Base-by-base conservation (phyloP, 2,888 invertebrate genomes). In the Tetanocera ferruginea region DNA sequence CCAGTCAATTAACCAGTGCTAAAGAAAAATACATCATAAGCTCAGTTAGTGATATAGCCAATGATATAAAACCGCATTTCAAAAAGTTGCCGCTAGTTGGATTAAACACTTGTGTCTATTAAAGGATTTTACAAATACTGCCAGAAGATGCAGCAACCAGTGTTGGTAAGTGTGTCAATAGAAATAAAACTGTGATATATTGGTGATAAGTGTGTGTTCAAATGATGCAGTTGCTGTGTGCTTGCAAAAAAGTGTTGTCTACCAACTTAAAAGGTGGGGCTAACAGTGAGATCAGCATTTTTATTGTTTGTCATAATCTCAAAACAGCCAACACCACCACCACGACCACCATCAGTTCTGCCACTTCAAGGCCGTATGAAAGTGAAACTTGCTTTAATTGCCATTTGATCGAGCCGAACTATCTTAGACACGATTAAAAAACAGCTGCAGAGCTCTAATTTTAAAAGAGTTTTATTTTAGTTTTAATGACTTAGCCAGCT, bases 281-380 rank as follows among this genome's bases (percentile, higher is more conserved):
- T 1, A 23, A 28, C 1, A 60, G 28, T 60, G 57, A 60, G 57
- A 60, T 60, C 57, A 60, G 25, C 28, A 43, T 60, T 28, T 19
- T 60, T 60, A 19, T 60, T 60, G 23, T 8, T 19, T 19, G 25
- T 60, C 25, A 60, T 23, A 60, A 23, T 19, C 55, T 55, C 23
- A 60, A 11, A 25, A 28, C 11, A 60, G 19, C 9, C 57, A 60
- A 60, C 19, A 23, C 3, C 23, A 25, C 19, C 23, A 23, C 9
- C 25, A 23, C 23, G 5, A 55, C 55, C 55, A 55, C 55, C 55
- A 9, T 8, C 28, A 23, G 17, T 17, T 64, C 31, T 19, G 57
- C 57, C 23, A 25, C 25, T 28, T 64, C 64, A 64, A 64, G 64
- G 64, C 31, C 64, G 64, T 31, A 11, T 28, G 64, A 64, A 64